A percentile compares a stretch with the other conserved stretches of the same genome.
These are phyloP conservation scores for Rhegmatorhina hoffmannsi DNA, from an alignment of 2,113 vertebrate species.

Conservation along the genomic window DNA sequence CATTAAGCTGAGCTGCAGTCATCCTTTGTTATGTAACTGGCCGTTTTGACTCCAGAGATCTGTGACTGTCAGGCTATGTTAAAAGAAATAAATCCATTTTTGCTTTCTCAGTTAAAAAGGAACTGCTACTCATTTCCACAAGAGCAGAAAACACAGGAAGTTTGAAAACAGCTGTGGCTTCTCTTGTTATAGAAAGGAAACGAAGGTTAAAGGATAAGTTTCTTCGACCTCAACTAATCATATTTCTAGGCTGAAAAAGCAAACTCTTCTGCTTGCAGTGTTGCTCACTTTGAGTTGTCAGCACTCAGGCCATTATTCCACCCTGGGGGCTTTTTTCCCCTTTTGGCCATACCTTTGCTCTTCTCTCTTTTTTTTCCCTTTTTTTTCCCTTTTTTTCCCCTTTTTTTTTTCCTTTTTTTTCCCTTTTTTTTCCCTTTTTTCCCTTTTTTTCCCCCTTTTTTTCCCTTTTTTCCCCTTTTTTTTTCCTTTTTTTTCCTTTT, in stretches of 20 bases:
- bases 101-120: not conserved
- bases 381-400: too few species aligned
- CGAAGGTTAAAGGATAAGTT: not conserved
- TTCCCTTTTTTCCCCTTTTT: too few species aligned
- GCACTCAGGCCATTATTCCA: not conserved
- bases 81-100: not conserved
- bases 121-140: not conserved
- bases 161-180: not conserved
- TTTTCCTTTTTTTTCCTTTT: not conserved
- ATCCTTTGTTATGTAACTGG: not conserved
- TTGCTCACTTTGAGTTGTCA: not conserved
- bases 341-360: not conserved
- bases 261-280: not conserved
- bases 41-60: not conserved
- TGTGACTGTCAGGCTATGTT: not conserved
- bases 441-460: fast-evolving
- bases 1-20: not conserved
- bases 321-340: not conserved
- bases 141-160: not conserved
- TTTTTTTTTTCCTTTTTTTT: not conserved
- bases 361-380: too few species aligned
- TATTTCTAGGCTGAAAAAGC: not conserved
- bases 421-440: too few species aligned
- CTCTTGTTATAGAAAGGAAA: not conserved
- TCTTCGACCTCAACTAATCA: not conserved